Percentiles rank a stretch among this genome's conserved stretches.
Evolutionary conservation across 2,888 invertebrate species (phyloP).

Genomic region (Pandemis cinnamomeana): DNA sequence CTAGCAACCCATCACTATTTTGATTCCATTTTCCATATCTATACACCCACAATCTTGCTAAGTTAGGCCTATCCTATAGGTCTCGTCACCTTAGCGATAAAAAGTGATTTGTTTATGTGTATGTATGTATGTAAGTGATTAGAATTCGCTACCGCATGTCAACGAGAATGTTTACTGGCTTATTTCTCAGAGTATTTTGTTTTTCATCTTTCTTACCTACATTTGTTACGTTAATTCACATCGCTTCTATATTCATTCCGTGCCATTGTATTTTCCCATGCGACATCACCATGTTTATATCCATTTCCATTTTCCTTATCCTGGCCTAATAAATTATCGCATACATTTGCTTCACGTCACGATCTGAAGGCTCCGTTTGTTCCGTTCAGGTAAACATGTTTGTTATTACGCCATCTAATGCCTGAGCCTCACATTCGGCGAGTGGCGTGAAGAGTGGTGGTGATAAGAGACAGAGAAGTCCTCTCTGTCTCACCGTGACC

Average conservation of each 20-base stretch:
- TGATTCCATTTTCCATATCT: too few relatives aligned
- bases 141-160: too few relatives aligned
- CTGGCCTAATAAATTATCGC: constrained; percentile 13
- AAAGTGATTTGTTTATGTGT: too few relatives aligned
- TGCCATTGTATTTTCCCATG: neutral
- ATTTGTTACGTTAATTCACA: neutral
- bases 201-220: neutral
- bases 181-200: too few relatives aligned
- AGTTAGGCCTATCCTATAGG: too few relatives aligned
- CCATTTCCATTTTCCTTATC: constrained; percentile 19
- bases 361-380: constrained; percentile 17
- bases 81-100: too few relatives aligned
- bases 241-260: neutral
- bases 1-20: too few relatives aligned
- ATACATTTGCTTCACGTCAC: constrained; percentile 2
- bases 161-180: neutral
- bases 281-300: constrained; percentile 7
- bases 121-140: too few relatives aligned
- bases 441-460: too few relatives aligned
- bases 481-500: too few relatives aligned
- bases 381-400: constrained; percentile 43
- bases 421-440: neutral
- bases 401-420: constrained; percentile 45
- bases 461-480: too few relatives aligned
- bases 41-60: too few relatives aligned